These are phyloP conservation scores for Rhagonycha fulva DNA, from an alignment of 2,888 invertebrate genomes.

Conservation along the genomic window DNA sequence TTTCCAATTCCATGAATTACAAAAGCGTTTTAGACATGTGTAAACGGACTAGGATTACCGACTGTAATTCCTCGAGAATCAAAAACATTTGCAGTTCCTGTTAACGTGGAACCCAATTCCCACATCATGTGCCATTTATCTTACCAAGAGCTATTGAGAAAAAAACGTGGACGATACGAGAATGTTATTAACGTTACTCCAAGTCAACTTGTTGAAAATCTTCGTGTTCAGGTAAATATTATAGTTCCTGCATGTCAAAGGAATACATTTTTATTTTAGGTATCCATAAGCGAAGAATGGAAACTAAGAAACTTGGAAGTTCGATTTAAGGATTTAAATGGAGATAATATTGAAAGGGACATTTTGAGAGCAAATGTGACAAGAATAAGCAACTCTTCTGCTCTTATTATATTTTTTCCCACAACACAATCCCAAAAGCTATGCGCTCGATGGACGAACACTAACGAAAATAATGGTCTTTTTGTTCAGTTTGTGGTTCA, in stretches of 20 bases:
- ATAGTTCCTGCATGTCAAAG: too few species aligned
- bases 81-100: slow-evolving; percentile 69
- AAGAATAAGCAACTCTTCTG: slow-evolving; percentile 39
- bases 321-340: slow-evolving; percentile 66
- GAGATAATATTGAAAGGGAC: slow-evolving; percentile 58
- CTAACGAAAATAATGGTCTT: slow-evolving; percentile 55
- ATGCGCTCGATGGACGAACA: slow-evolving; percentile 53
- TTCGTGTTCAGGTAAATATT: slow-evolving; percentile 58
- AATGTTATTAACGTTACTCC: slow-evolving; percentile 71
- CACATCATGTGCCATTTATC: slow-evolving; percentile 70
- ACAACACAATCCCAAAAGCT: slow-evolving; percentile 62
- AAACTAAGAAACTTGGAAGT: slow-evolving; percentile 64
- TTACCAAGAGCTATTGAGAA: slow-evolving; percentile 71
- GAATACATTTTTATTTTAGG: slow-evolving; percentile 42
- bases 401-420: slow-evolving; percentile 61
- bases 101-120: slow-evolving; percentile 68
- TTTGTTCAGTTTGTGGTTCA: slow-evolving; percentile 69
- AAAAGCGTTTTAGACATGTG: slow-evolving; percentile 56
- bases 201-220: slow-evolving; percentile 65
- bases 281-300: slow-evolving; percentile 66
- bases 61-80: slow-evolving; percentile 69
- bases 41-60: slow-evolving; percentile 62
- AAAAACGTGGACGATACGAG: slow-evolving; percentile 69
- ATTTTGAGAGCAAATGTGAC: slow-evolving; percentile 45
- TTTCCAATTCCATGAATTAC: background rate